Evolutionary conservation across 1,140 invertebrate species (phyloP).

Genomic region (Thalassaphorura encarpata): DNA sequence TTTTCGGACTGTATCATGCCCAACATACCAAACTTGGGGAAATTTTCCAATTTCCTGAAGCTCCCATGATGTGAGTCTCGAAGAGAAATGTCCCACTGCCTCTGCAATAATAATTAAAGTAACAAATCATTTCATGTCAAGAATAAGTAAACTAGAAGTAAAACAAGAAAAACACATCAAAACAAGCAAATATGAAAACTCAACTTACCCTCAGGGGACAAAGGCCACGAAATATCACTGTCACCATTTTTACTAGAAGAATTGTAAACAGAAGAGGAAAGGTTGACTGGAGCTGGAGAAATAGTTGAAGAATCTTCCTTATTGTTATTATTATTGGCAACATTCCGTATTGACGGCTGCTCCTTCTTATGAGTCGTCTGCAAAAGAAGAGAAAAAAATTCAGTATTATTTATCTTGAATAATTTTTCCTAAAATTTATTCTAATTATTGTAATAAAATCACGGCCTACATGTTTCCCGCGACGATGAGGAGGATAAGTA

Average conservation of each 20-base stretch:
- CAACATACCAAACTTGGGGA: constrained; percentile 81
- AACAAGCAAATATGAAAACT: background rate
- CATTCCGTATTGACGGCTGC: background rate
- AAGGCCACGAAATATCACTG: constrained; percentile 30
- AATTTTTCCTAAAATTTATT: background rate
- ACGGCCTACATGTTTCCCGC: constrained; percentile 20
- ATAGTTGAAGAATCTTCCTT: constrained; percentile 9
- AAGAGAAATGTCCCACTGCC: constrained; percentile 66
- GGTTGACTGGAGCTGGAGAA: background rate
- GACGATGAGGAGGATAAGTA: constrained; percentile 26
- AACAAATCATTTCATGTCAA: background rate
- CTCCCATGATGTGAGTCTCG: constrained; percentile 74
- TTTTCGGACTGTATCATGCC: constrained; percentile 64
- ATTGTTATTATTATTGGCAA: constrained; percentile 4
- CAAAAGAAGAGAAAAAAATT: constrained; percentile 4
- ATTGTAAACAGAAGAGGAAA: constrained; percentile 10
- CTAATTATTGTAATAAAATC: too few relatives aligned
- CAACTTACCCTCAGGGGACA: constrained; percentile 26
- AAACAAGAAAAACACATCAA: background rate
- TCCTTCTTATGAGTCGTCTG: constrained; percentile 26
- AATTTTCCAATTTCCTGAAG: constrained; percentile 72
- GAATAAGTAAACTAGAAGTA: background rate
- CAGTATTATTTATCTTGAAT: background rate
- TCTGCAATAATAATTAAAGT: constrained; percentile 44
- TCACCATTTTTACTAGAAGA: constrained; percentile 16